A percentile compares a stretch with the other conserved stretches of the same genome.
These are phyloP conservation scores for Dolichotis patagonum DNA, from an alignment of 2,113 vertebrate genomes.

Conservation along the genomic window DNA sequence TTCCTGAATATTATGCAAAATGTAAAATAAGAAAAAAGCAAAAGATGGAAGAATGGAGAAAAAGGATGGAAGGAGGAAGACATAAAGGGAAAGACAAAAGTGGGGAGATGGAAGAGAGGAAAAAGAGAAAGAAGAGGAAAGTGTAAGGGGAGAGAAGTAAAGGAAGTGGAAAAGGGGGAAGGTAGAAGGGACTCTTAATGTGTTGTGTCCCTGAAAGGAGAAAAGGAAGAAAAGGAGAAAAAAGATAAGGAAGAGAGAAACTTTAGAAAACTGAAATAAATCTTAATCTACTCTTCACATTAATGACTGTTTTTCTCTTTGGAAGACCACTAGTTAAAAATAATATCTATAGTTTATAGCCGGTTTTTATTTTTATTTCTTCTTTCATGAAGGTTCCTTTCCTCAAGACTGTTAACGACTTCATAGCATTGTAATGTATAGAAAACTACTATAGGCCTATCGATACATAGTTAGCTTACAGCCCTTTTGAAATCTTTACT, in stretches of 20 bases:
- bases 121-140: too few relatives aligned
- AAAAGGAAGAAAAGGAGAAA: background rate
- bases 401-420: background rate
- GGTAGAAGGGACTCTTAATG: too few relatives aligned
- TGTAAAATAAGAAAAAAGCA: background rate
- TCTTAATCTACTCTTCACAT: background rate
- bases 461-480: background rate
- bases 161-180: fast-evolving
- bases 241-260: background rate
- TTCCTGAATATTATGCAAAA: background rate
- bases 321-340: background rate
- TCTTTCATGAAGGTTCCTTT: background rate
- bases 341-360: background rate
- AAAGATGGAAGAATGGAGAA: background rate
- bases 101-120: background rate
- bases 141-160: background rate
- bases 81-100: background rate
- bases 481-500: background rate
- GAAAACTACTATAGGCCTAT: background rate
- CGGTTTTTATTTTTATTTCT: background rate
- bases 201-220: background rate
- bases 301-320: background rate
- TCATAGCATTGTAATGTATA: background rate
- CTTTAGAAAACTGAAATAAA: background rate
- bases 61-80: background rate